Base-by-base conservation (phyloP, 2,797 vertebrate genomes). In the Acanthis flammea region DNA sequence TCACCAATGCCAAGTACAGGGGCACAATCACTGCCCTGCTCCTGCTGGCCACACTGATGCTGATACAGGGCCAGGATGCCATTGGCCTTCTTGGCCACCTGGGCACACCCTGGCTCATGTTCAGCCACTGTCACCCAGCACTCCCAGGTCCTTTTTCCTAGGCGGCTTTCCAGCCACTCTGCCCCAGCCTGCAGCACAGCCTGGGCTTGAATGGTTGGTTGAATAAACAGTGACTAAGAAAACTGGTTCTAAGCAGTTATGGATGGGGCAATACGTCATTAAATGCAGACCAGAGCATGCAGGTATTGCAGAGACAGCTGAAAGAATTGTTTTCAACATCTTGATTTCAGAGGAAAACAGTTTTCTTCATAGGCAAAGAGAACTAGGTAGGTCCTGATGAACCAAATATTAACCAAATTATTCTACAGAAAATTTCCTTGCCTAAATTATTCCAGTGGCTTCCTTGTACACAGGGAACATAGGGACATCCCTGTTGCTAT, bases 1-100 rank as follows among this genome's bases (percentile, higher is more conserved):
- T 30, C 30, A 47, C 8, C 24, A 47, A 13, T 17, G 33, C 30
- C 1, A 0, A 47, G 42, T 2, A 54, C 33, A 48, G 68, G 2
- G 19, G 2, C 0, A 41, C 19, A 58, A 25, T 41, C 30, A 0
- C 42, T 24, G 30, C 14, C 68, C 58, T 55, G 50, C 0, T 33
- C 41, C 50, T 28, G 30, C 33, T 63, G 30, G 16, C 19, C 50
- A 63, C 33, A 39, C 30, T 6, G 0, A 6, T 17, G 41, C 67
- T 63, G 67, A 19, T 2, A 24, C 24, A 47, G 24, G 24, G 13
- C 33, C 58, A 33, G 41, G 33, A 47, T 53, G 58, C 8, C 50
- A 17, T 0, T 41, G 48, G 48, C 42, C 16, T 47, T 19, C 50
- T 41, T 33, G 35, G 42, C 13, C 50, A 33, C 24, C 33, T 63